Evolutionary conservation across 2,113 vertebrate genomes (phyloP), one percentile per base, ranked within the genome.

Genomic region (Salvelinus alpinus): DNA sequence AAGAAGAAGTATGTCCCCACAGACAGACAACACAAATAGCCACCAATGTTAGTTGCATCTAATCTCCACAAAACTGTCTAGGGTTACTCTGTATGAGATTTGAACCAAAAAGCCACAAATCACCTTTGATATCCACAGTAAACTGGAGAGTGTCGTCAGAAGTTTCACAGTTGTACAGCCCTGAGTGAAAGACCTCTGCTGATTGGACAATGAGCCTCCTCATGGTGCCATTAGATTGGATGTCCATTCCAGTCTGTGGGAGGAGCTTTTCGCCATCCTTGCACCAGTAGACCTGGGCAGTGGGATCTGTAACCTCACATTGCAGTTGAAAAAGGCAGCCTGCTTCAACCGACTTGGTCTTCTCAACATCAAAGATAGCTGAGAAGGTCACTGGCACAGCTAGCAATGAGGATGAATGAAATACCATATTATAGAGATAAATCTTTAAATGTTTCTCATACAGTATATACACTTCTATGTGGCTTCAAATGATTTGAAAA

Each of bases 41-140:
- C 38, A 70, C 57, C 73, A 77, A 64, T 78, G 82, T 92, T 90
- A 92, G 86, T 87, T 72, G 72, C 48, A 51, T 84, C 48, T 88
- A 82, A 73, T 86, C 83, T 88, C 71, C 72, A 78, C 4, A 80
- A 86, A 84, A 83, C 74, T 85, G 54, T 79, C 78, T 54, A 3
- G 34, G 76, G 82, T 89, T 84, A 84, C 76, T 82, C 24, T 18
- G 73, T 76, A 31, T 72, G 79, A 84, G 72, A 73, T 47, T 85
- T 27, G 27, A 83, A 70, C 38, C 57, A 73, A 80, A 85, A 80
- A 84, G 72, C 80, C 78, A 74, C 68, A 84, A 91, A 80, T 94
- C 90, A 94, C 94, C 93, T 91, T 90, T 85, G 70, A 92, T 88
- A 73, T 91, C 91, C 86, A 93, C 92, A 78, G 80, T 88, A 87